Conservation (phyloP, 2,113 vertebrate genomes). For the Amia ocellicauda region DNA sequence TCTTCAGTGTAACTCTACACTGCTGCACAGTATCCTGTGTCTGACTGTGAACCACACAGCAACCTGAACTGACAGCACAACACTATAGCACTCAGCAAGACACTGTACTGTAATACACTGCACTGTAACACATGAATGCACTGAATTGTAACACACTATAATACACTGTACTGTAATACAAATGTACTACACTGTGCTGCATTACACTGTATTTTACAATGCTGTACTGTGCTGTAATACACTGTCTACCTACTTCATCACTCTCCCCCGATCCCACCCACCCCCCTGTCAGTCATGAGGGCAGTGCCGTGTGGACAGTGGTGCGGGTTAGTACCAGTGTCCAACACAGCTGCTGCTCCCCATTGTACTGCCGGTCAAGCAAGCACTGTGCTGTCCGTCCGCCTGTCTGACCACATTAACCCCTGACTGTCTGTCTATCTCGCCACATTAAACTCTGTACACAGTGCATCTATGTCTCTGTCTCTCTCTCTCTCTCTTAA, state of each 20-base stretch:
- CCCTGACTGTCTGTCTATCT: not conserved
- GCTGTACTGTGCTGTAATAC: too few relatives aligned
- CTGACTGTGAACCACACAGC: not conserved
- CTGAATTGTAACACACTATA: too few relatives aligned
- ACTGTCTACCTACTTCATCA: too few relatives aligned
- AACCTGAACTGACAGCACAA: not conserved
- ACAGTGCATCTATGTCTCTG: too few relatives aligned
- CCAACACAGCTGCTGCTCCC: too few relatives aligned
- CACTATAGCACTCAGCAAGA: not conserved
- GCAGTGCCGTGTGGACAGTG: constrained; percentile 18
- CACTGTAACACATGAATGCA: too few relatives aligned
- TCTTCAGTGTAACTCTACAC: constrained; percentile 1
- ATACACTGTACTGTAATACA: too few relatives aligned
- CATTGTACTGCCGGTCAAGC: too few relatives aligned
- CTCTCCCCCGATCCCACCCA: not conserved
- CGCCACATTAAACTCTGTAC: too few relatives aligned
- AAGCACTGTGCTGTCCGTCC: not conserved
- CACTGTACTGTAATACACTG: not conserved
- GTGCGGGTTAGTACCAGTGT: not conserved
- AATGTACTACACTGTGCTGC: too few relatives aligned
- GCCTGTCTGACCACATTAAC: not conserved
- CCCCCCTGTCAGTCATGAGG: constrained; percentile 14
- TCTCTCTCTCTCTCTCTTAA: too few relatives aligned
- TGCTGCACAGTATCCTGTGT: not conserved
- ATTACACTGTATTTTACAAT: too few relatives aligned